These are phyloP conservation scores for Nipponacmea schrenckii DNA, from an alignment of 2,888 invertebrate species.

Conservation along the genomic window DNA sequence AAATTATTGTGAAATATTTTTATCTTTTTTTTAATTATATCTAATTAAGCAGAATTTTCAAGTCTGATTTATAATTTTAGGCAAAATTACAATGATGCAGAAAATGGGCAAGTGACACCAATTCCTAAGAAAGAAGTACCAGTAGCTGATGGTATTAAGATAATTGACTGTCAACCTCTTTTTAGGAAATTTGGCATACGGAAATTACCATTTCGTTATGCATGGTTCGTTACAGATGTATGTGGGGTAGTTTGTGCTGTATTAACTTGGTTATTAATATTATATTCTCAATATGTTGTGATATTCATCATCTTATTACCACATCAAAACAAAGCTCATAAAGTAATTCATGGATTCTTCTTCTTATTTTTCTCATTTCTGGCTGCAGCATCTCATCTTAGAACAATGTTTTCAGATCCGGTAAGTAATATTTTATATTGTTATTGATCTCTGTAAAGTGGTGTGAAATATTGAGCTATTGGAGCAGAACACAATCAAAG, in stretches of 20 bases:
- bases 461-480: too few species aligned
- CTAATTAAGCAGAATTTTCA: too few species aligned
- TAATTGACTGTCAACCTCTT: conserved; percentile 58
- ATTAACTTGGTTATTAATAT: conserved; percentile 82
- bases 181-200: conserved; percentile 51
- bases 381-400: conserved; percentile 79
- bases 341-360: conserved; percentile 76
- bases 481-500: too few species aligned
- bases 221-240: conserved; percentile 83
- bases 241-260: conserved; percentile 86
- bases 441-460: too few species aligned
- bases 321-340: conserved; percentile 76
- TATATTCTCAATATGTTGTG: conserved; percentile 90
- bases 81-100: neutral
- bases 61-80: neutral
- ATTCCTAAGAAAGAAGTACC: conserved; percentile 27
- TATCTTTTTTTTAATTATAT: too few species aligned
- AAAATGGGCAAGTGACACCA: neutral
- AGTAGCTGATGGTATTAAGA: conserved; percentile 54
- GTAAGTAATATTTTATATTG: conserved; percentile 72
- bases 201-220: conserved; percentile 34
- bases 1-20: too few species aligned
- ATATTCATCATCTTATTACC: conserved; percentile 82
- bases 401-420: conserved; percentile 88
- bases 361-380: conserved; percentile 83